A percentile compares a stretch with the other conserved stretches of the same genome.
Conservation (phyloP, 2,888 invertebrate genomes). For the Epinotia demarniana region DNA sequence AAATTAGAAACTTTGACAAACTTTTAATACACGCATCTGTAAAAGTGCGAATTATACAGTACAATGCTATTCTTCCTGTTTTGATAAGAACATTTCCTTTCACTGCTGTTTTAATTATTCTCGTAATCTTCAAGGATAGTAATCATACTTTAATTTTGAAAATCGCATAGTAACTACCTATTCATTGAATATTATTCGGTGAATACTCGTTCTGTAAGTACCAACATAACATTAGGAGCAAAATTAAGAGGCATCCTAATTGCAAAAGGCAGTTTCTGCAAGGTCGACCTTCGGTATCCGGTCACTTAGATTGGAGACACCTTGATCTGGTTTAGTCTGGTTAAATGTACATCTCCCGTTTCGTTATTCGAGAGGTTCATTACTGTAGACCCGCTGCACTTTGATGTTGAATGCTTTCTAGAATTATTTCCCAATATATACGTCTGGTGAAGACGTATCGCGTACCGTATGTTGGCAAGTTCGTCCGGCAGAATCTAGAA, state of each 20-base stretch:
- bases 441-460: neutral
- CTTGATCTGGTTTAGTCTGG: constrained; percentile 37
- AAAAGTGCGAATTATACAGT: constrained; percentile 8
- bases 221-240: constrained; percentile 5
- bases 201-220: neutral
- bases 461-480: too few species aligned
- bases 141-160: constrained; percentile 6
- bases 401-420: neutral
- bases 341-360: constrained; percentile 7
- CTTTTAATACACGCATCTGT: neutral
- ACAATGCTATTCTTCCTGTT: constrained; percentile 11
- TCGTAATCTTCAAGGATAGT: constrained; percentile 21
- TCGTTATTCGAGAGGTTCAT: constrained; percentile 5
- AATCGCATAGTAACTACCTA: constrained; percentile 5
- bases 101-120: constrained; percentile 26
- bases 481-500: too few species aligned
- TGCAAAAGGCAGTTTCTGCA: constrained; percentile 25
- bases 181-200: neutral
- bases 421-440: neutral
- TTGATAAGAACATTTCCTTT: constrained; percentile 27
- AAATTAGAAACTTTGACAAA: constrained; percentile 10
- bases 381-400: constrained; percentile 2
- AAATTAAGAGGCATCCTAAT: constrained; percentile 26
- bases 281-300: constrained; percentile 31
- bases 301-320: constrained; percentile 32